These are phyloP conservation scores for Acanthornis magna DNA, from an alignment of 2,797 vertebrate species.

Conservation along the genomic window DNA sequence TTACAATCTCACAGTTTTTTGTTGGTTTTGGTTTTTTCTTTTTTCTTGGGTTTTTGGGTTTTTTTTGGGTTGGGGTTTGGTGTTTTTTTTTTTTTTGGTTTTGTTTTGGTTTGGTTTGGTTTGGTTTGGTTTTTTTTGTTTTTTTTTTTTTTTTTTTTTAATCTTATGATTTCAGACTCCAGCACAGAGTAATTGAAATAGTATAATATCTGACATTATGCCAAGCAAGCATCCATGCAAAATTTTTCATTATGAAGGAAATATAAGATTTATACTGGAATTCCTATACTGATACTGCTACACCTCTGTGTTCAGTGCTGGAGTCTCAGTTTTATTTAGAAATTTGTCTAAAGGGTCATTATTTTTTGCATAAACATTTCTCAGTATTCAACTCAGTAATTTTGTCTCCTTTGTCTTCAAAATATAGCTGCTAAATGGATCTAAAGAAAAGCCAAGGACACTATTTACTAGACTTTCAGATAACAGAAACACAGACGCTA, in stretches of 20 bases:
- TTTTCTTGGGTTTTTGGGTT: accelerated
- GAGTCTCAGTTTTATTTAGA: neutral
- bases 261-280: neutral
- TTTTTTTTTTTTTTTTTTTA: neutral
- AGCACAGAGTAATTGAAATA: neutral
- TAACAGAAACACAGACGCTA: neutral
- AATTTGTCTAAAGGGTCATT: neutral
- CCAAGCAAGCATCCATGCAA: neutral
- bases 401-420: neutral
- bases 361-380: neutral
- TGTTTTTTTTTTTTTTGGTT: no score
- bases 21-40: neutral
- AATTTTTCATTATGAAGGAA: neutral
- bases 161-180: neutral
- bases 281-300: neutral
- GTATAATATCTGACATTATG: neutral
- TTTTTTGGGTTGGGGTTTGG: no score
- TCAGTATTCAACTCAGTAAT: neutral
- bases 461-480: neutral
- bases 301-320: neutral
- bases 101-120: no score
- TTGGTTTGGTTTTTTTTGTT: no score
- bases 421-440: neutral
- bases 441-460: neutral
- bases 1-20: neutral